These are phyloP conservation scores for Siniperca scherzeri DNA, from an alignment of 2,797 vertebrate genomes.

Conservation along the genomic window DNA sequence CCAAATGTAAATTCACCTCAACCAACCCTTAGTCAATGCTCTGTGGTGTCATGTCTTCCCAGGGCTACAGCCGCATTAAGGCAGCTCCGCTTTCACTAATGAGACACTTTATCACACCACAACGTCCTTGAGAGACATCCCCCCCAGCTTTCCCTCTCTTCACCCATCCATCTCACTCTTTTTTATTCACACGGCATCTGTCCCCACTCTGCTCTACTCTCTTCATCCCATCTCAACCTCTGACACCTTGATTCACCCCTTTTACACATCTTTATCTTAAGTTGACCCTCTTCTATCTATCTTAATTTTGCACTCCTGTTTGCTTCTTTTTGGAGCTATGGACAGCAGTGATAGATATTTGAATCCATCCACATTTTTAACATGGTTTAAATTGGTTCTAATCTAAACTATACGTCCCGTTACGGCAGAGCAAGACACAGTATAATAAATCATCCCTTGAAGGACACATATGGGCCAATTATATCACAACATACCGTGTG, in stretches of 20 bases:
- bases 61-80: conserved; percentile 42
- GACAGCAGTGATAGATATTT: background rate
- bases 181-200: conserved; percentile 44
- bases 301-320: background rate
- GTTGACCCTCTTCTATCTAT: background rate
- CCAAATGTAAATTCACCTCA: conserved; percentile 21
- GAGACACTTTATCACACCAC: conserved; percentile 65
- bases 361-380: conserved; percentile 6
- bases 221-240: conserved; percentile 20
- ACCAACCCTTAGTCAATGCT: conserved; percentile 20
- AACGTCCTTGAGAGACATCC: conserved; percentile 59
- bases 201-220: conserved; percentile 5
- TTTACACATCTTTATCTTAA: conserved; percentile 14
- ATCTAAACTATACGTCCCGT: background rate
- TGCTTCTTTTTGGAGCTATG: background rate
- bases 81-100: conserved; percentile 55
- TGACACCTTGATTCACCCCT: conserved; percentile 16
- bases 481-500: conserved; percentile 84
- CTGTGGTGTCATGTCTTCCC: conserved; percentile 36
- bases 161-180: conserved; percentile 33
- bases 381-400: background rate
- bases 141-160: conserved; percentile 11
- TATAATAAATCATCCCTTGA: conserved; percentile 27
- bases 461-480: conserved; percentile 24
- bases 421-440: background rate